Base-by-base conservation (phyloP, 2,888 invertebrate species). In the Amorpha juglandis region DNA sequence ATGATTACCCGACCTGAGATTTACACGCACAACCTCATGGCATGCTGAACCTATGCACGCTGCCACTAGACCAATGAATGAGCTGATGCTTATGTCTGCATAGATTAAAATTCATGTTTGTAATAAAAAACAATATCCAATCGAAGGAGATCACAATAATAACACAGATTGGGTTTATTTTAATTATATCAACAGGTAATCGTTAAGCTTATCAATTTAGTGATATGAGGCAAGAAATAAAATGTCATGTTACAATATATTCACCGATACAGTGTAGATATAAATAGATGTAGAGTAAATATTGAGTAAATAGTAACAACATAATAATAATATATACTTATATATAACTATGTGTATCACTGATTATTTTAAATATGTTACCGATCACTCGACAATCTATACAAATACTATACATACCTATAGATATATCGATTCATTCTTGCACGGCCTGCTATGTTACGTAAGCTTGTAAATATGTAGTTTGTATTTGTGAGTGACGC, bases 331-430 rank as follows among this genome's bases (percentile, higher is more conserved):
- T n/a, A n/a, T n/a, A 38, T 38, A 58, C 9, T 19, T 19, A 11
- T 58, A 0, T 16, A 55, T 35, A 55, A 3, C 9, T 58, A 58
- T 42, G 19, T 38, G 19, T 42, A 42, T 19, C 27, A 11, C 14
- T 12, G 12, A 14, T 45, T 11, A 11, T 12, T 45, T 9, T 45
- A 45, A 45, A 58, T 42, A 42, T 58, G 6, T 19, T 12, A 42
- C 12, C 38, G 16, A 58, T 38, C 38, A 58, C 19, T 42, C 35
- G 58, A 58, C 42, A 58, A 58, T 58, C 58, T 16, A 19, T 58
- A 58, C 38, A 58, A 42, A 16, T 35, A 55, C 16, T 7, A 16
- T 0, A 35, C 35, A 58, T 38, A 1, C 38, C 11, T 52, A 53
- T 45, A 9, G 7, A 14, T 45, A 45, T 6, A 11, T 6, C 42